Evolutionary conservation across 2,113 vertebrate species (phyloP).

Genomic region (Myotis brandtii): DNA sequence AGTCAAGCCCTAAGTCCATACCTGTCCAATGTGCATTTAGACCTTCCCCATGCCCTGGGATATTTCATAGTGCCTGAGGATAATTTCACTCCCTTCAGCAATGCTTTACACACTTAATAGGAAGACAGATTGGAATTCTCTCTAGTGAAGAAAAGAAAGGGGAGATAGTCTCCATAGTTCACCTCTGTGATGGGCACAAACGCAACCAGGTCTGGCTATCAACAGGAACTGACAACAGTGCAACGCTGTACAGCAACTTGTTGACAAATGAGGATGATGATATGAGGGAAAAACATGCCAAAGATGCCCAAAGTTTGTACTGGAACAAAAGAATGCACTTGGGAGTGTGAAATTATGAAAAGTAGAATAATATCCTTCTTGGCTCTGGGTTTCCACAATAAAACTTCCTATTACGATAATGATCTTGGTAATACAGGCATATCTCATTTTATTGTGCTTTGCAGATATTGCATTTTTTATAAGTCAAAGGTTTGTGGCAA

Average conservation of each 20-base stretch:
- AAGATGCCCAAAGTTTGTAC: background rate
- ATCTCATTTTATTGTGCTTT: background rate
- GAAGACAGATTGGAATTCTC: background rate
- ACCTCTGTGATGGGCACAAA: slow-evolving; percentile 11
- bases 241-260: background rate
- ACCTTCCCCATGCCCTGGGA: background rate
- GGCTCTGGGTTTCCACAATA: background rate
- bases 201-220: background rate
- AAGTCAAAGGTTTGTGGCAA: background rate
- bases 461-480: background rate
- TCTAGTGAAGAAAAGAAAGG: background rate
- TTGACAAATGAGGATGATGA: background rate
- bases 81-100: slow-evolving; percentile 20
- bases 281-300: background rate
- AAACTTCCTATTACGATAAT: background rate
- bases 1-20: background rate
- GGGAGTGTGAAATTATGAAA: background rate
- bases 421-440: background rate
- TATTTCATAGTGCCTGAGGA: background rate
- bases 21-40: background rate
- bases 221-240: background rate
- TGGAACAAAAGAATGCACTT: background rate
- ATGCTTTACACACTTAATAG: background rate
- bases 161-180: background rate
- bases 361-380: background rate